Base-by-base conservation (phyloP, 2,888 invertebrate genomes). In the Lottia gigantea region DNA sequence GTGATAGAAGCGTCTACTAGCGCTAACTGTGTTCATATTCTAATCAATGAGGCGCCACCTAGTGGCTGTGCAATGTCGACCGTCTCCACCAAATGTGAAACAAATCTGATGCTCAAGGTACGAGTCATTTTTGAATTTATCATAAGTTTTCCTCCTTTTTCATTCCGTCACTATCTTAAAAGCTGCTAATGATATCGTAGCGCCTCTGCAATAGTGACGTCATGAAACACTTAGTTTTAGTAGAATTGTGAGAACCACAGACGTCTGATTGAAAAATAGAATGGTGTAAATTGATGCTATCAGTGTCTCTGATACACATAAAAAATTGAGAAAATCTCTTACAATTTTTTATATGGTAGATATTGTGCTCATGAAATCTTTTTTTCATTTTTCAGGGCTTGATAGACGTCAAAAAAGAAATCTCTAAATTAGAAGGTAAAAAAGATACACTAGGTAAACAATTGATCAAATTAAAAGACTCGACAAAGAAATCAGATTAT, bases 21-120 rank as follows among this genome's bases (percentile, higher is more conserved):
- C 47, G 83, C 87, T 4, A 80, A 80, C 55, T 64, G 72, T 46
- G 78, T 88, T 15, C 70, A 76, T 14, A 73, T 85, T 26, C 73
- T 84, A 69, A 78, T 75, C 12, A 76, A 76, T n/a, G 76, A 82
- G 40, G 69, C 74, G 1, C 81, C 84, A 45, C 88, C 87, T 0
- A 71, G 76, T 46, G 88, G 88, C 61, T 96, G 96, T 88, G 94
- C 95, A 2, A 94, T 96, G 78, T 91, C 95, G 11, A 95, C 96
- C 0, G 92, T 97, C 4, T 94, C 95, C 0, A 95, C 95, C 80
- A 95, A 95, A 88, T 94, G 96, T 85, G 95, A 96, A 90, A 93
- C 95, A 31, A 94, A 96, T 90, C 90, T 97, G 62, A 90, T 95
- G 71, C 91, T 97, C 0, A 95, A 96, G 91, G 94, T 93, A 86